These are phyloP conservation scores for Gymnorhina tibicen DNA, from an alignment of 2,113 vertebrate species.

Conservation along the genomic window DNA sequence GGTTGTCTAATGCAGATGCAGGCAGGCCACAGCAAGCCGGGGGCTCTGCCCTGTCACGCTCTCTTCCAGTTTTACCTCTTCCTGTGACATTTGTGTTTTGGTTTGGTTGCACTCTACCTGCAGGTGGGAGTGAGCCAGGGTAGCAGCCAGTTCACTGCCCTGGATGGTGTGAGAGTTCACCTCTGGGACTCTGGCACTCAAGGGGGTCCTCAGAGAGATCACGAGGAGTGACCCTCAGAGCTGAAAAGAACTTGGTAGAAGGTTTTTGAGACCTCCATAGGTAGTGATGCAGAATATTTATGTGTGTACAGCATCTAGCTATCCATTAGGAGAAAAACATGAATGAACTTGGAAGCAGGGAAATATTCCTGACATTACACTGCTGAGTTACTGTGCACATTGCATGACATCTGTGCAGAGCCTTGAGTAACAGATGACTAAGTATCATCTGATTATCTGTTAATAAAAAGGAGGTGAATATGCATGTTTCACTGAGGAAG, in stretches of 20 bases:
- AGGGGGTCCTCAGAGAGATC: not conserved
- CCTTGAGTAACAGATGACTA: constrained; percentile 29
- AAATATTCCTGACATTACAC: not conserved
- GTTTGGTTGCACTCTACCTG: not conserved
- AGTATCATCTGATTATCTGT: constrained; percentile 43
- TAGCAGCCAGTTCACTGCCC: not conserved
- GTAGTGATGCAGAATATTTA: not conserved
- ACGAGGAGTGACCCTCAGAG: not conserved
- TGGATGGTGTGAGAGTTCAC: not conserved
- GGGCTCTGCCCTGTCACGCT: fast-evolving
- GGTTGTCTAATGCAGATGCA: fast-evolving
- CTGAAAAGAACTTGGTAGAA: not conserved
- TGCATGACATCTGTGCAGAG: not conserved
- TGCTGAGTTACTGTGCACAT: not conserved
- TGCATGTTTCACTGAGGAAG: constrained; percentile 9
- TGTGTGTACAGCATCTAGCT: not conserved
- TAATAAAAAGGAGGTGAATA: constrained; percentile 25
- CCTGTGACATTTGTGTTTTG: not conserved
- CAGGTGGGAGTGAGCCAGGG: fast-evolving
- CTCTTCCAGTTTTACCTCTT: not conserved
- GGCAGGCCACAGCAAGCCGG: fast-evolving
- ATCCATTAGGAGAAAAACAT: not conserved
- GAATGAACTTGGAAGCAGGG: not conserved
- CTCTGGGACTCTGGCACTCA: fast-evolving
- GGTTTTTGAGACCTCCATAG: not conserved